These are phyloP conservation scores for Sinocyclocheilus maitianheensis DNA, from an alignment of 2,113 vertebrate species.

Conservation along the genomic window DNA sequence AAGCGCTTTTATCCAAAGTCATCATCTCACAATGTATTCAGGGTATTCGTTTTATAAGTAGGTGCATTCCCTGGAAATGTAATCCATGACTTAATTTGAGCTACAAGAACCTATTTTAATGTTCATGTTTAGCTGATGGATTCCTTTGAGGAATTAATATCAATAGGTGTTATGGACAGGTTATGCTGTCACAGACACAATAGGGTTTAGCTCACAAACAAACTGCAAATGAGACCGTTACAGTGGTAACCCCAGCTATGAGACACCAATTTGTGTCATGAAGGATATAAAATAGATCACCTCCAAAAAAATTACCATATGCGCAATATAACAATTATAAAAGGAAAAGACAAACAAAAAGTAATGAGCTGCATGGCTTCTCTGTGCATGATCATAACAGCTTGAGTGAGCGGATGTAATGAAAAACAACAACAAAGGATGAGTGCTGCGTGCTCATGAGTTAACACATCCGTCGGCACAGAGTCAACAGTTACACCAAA, in stretches of 20 bases:
- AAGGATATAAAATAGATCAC: background rate
- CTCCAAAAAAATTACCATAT: background rate
- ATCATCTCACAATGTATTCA: background rate
- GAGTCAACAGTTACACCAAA: conserved; percentile 20
- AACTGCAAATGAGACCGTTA: background rate
- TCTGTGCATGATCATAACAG: background rate
- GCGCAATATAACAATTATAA: background rate
- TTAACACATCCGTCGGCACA: conserved; percentile 39
- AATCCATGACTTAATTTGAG: background rate
- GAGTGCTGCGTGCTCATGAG: conserved; percentile 50
- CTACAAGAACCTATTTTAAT: conserved; percentile 68
- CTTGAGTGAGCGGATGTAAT: conserved; percentile 13
- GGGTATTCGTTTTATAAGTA: background rate
- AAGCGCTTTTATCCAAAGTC: background rate
- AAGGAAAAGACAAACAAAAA: background rate
- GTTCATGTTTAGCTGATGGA: conserved; percentile 63
- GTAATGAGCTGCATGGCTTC: background rate
- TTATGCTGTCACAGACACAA: background rate
- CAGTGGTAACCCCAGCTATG: background rate
- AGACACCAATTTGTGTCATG: background rate
- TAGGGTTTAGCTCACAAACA: background rate
- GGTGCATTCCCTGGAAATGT: background rate
- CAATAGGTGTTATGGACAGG: background rate
- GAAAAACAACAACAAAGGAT: conserved; percentile 38
- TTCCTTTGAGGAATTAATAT: conserved; percentile 57